Percentiles rank a stretch among this genome's conserved stretches.
Evolutionary conservation across 2,797 vertebrate species (phyloP).

Genomic region (Rhynchotus rufescens): DNA sequence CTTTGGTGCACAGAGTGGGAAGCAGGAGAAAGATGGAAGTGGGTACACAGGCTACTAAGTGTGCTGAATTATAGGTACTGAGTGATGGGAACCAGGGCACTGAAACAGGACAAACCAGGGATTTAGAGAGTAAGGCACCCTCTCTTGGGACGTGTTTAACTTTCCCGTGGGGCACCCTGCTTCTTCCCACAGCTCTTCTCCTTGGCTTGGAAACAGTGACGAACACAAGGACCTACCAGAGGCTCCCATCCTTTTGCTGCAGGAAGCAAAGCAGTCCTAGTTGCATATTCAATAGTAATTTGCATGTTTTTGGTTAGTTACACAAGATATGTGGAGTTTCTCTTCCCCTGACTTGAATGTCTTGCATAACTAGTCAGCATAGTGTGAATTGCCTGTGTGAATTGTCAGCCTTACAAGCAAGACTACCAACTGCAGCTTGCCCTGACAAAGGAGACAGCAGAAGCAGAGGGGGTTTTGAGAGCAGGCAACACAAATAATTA

Average conservation of each 20-base stretch:
- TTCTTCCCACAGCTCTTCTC: background rate
- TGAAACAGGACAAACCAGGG: background rate
- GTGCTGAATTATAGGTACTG: background rate
- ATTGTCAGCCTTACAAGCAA: constrained; percentile 55
- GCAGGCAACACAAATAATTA: constrained; percentile 52
- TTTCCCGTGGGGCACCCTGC: background rate
- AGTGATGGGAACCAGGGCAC: rapidly evolving
- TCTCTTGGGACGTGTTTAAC: background rate
- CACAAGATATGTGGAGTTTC: constrained; percentile 68
- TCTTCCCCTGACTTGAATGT: constrained; percentile 70
- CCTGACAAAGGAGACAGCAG: constrained; percentile 60
- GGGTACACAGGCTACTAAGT: background rate
- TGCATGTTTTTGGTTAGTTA: constrained; percentile 69
- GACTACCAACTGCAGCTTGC: constrained; percentile 58
- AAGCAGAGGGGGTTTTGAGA: constrained; percentile 50
- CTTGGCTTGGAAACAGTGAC: background rate
- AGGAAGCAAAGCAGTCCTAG: constrained; percentile 51
- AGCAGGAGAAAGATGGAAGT: background rate
- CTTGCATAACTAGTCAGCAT: constrained; percentile 70
- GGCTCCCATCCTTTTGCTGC: constrained; percentile 8
- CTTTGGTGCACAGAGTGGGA: background rate
- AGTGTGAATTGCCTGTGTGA: constrained; percentile 66
- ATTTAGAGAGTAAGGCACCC: background rate
- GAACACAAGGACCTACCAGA: background rate
- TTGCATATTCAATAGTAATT: constrained; percentile 74